Base-by-base conservation (phyloP, 2,888 invertebrate species). In the Bugulina stolonifera region DNA sequence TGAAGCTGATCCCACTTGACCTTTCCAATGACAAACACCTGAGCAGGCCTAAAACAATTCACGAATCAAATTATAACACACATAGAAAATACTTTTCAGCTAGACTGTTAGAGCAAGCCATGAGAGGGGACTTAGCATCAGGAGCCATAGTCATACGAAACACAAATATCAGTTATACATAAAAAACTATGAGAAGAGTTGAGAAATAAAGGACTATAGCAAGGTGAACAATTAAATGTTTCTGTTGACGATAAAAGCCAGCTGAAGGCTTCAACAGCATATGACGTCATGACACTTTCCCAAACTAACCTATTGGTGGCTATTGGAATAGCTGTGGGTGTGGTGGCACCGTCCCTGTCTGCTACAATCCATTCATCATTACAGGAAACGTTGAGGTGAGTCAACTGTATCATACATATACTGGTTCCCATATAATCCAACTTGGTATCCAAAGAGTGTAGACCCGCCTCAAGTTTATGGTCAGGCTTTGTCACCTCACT, bases 351-450 rank as follows among this genome's bases (percentile, higher is more conserved):
- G 27, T 64, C 64, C 22, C 5, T 3, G 10, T 27, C 76, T 69
- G 82, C 81, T 69, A 91, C 88, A 79, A 90, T 89, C 95, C 94
- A 96, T 84, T 94, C 93, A 85, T 96, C 95, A 74, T 90, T 87
- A 74, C 94, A 87, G 73, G 90, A 90, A 0, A 93, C 91, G 71
- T 89, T 90, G 76, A 94, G 89, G 22, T 89, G 89, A 77, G 93
- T 93, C 69, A 95, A 92, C 71, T 95, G 88, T 14, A 91, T 91
- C 91, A 98, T 92, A 74, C 98, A 86, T 73, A 94, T 94, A 54
- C 93, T 91, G n/a, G 95, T 93, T 75, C 96, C 96, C 98, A 98
- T 98, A 87, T 98, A 98, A 87, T 98, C 98, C 73, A 98, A 87
- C 27, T 96, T 89, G 77, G 94, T 88, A 85, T 97, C 95, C 71